These are phyloP conservation scores for Corydoras sp. DNA, from an alignment of 2,113 vertebrate genomes.

Conservation along the genomic window DNA sequence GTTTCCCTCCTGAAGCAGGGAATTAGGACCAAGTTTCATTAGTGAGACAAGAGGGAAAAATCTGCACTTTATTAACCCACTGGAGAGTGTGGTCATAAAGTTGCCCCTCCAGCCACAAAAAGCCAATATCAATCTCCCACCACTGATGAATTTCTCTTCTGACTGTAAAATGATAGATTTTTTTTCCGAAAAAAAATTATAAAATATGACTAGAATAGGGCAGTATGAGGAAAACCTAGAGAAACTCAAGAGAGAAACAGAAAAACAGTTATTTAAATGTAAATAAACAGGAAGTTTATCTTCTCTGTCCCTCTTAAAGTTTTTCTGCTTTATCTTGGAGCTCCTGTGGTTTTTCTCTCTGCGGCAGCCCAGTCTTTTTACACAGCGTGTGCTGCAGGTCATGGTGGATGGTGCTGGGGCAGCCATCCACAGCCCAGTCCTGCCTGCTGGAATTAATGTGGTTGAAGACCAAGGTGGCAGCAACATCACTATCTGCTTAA, in stretches of 20 bases:
- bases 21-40: slow-evolving; percentile 46
- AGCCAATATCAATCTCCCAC: slow-evolving; percentile 43
- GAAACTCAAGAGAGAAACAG: slow-evolving; percentile 30
- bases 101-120: slow-evolving; percentile 46
- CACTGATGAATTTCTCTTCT: slow-evolving; percentile 45
- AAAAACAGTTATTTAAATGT: slow-evolving; percentile 55
- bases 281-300: slow-evolving; percentile 57
- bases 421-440: slow-evolving; percentile 32
- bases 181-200: slow-evolving; percentile 31
- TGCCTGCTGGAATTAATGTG: slow-evolving; percentile 54
- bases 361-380: slow-evolving; percentile 50
- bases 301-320: slow-evolving; percentile 49
- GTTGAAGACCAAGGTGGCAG: slow-evolving; percentile 37
- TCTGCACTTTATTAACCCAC: slow-evolving; percentile 43
- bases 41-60: slow-evolving; percentile 41
- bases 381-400: slow-evolving; percentile 47
- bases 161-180: slow-evolving; percentile 41
- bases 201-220: slow-evolving; percentile 22
- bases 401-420: slow-evolving; percentile 40
- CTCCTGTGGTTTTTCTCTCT: slow-evolving; percentile 47
- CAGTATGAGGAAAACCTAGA: slow-evolving; percentile 33
- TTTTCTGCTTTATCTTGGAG: slow-evolving; percentile 50
- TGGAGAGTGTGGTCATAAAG: slow-evolving; percentile 36
- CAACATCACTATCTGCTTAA: slow-evolving; percentile 62
- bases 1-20: slow-evolving; percentile 21